A percentile compares a stretch with the other conserved stretches of the same genome.
Evolutionary conservation across 2,113 vertebrate genomes (phyloP).

Genomic region (Charadrius vociferus): DNA sequence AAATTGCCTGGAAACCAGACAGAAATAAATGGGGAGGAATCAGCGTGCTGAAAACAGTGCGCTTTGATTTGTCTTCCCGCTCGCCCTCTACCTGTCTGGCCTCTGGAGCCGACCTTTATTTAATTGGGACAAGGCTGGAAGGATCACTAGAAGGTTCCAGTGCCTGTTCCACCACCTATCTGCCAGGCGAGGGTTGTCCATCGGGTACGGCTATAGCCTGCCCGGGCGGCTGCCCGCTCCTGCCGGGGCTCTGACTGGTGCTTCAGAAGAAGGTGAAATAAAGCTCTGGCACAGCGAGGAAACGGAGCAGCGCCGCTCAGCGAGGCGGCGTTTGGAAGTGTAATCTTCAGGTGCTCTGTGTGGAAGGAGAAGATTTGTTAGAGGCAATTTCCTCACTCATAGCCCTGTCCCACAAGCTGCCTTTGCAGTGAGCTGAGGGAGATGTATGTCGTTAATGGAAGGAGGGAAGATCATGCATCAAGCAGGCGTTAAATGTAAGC

Average conservation of each 20-base stretch:
- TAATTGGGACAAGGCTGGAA: not conserved
- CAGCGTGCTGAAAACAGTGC: not conserved
- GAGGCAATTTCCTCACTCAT: not conserved
- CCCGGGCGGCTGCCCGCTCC: not conserved
- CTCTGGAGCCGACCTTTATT: not conserved
- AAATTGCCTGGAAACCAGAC: not conserved
- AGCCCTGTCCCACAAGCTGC: not conserved
- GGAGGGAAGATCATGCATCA: not conserved
- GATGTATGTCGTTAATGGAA: fast-evolving
- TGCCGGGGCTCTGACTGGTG: not conserved
- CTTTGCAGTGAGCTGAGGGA: fast-evolving
- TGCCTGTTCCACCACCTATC: fast-evolving
- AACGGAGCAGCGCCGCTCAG: not conserved
- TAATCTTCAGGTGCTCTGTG: not conserved
- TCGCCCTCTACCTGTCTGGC: not conserved
- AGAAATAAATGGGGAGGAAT: not conserved
- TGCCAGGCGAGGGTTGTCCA: not conserved
- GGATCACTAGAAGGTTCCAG: not conserved
- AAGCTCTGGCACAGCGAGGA: not conserved
- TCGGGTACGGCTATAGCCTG: fast-evolving
- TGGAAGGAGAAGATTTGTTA: not conserved
- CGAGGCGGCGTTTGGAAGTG: fast-evolving
- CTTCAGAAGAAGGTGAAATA: not conserved
- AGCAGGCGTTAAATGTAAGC: fast-evolving
- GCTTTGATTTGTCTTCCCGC: not conserved